Evolutionary conservation across 2,797 vertebrate species (phyloP), one percentile per base, ranked within the genome.

Genomic region (Phataginus tricuspis): DNA sequence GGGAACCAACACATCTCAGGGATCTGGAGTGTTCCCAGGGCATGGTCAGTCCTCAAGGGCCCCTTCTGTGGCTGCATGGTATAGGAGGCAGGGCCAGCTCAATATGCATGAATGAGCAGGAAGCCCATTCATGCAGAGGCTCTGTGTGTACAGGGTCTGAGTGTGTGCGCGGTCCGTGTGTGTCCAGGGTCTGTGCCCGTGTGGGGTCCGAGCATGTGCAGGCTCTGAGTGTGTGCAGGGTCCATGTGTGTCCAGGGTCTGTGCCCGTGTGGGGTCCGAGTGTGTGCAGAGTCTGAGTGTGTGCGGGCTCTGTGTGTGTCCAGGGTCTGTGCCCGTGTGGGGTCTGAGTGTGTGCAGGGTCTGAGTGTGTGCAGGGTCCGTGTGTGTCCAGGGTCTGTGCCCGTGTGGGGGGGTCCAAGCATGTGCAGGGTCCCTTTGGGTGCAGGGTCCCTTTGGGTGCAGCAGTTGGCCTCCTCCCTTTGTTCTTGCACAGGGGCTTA

Each of bases 111-210:
- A 6, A 1, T n/a, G n/a, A 49, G 57, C 49, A 39, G 27, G 80
- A 42, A 69, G 31, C 11, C 9, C 1, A 0, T 45, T 53, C 61
- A 34, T 45, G 27, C 18, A 59, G 42, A 5, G 4, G 27, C 7
- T 21, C 4, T 5, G 25, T 0, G 5, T 23, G n/a, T 29, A 3
- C n/a, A 34, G 18, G 9, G 12, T 21, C n/a, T 3, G 1, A 45
- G 29, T 61, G 25, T 85, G 66, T 45, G 1, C 34, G 29, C n/a
- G 14, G 31, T 51, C 45, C 4, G 2, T 69, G 25, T 51, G 31
- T 18, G 12, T 53, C 18, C 19, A 59, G 55, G 9, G 12, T 59
- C 25, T 14, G 25, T 29, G 37, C 12, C 5, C 42, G 39, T 63
- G 39, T 34, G 37, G 57, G 16, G 29, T 63, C 16, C 2, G 0